A percentile compares a stretch with the other conserved stretches of the same genome.
These are phyloP conservation scores for Caracal caracal DNA, from an alignment of 2,113 vertebrate genomes.

Conservation along the genomic window DNA sequence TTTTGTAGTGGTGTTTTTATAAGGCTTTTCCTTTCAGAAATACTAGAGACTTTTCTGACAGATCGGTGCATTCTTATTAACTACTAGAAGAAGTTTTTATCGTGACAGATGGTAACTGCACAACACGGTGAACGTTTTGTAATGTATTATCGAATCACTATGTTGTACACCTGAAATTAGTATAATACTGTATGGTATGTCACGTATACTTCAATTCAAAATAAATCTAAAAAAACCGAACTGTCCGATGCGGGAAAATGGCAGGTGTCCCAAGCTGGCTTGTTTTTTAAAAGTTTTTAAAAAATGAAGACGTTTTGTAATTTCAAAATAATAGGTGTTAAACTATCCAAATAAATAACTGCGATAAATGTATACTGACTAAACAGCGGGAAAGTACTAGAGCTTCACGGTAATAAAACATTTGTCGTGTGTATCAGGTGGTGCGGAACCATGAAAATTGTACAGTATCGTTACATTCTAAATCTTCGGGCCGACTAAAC, in stretches of 20 bases:
- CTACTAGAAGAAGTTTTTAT: not conserved
- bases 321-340: not conserved
- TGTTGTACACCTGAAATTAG: not conserved
- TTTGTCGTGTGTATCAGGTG: not conserved
- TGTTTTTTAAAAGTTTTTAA: not conserved
- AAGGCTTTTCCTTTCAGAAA: not conserved
- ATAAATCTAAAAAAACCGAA: not conserved
- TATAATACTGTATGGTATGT: not conserved
- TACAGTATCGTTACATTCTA: not conserved
- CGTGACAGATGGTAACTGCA: not conserved
- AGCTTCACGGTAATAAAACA: not conserved
- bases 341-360: constrained; percentile 8
- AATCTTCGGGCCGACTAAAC: not conserved
- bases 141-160: not conserved
- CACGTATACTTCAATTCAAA: not conserved
- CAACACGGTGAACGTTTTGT: not conserved
- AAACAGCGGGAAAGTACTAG: not conserved
- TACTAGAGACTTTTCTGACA: not conserved
- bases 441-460: not conserved
- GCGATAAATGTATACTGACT: not conserved
- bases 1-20: not conserved
- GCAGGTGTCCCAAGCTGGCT: not conserved
- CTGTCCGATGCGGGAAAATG: not conserved
- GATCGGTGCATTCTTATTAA: not conserved
- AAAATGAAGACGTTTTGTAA: not conserved